phyloP scores from a whole-genome alignment of 2,113 vertebrate species.

The Odocoileus hemionus region DNA sequence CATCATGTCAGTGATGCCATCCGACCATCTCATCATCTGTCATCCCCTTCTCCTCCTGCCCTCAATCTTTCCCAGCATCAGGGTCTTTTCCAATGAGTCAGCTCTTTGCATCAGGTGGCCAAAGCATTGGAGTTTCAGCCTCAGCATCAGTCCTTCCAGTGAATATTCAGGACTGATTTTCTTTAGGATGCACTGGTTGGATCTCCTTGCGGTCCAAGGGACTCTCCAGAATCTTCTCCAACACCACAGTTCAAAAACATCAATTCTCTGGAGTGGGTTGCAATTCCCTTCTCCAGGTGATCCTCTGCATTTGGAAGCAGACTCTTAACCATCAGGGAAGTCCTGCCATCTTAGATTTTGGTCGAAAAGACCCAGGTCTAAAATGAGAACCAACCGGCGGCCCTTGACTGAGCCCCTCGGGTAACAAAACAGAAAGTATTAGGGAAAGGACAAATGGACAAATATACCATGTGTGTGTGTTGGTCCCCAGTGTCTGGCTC shows the following conservation, averaged over 20 bases:
- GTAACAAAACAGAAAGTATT: too few species aligned
- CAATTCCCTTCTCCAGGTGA: not conserved
- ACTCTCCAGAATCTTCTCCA: not conserved
- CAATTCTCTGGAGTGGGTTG: not conserved
- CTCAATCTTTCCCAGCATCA: not conserved
- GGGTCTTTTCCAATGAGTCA: not conserved
- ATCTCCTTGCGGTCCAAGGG: not conserved
- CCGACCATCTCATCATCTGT: not conserved
- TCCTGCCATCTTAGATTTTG: too few species aligned
- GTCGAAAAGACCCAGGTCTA: not conserved
- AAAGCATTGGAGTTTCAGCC: not conserved
- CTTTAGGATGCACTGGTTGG: not conserved
- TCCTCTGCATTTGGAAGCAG: too few species aligned
- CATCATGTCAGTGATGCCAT: accelerated
- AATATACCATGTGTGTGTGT: too few species aligned
- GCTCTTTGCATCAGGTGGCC: not conserved
- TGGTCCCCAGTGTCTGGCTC: too few species aligned
- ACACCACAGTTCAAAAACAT: not conserved
- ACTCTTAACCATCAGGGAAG: too few species aligned
- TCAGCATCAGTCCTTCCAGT: not conserved
- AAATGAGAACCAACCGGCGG: not conserved
- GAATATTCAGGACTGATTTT: accelerated
- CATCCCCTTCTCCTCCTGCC: not conserved
- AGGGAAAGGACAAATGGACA: too few species aligned
- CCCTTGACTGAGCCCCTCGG: too few species aligned